Conservation (phyloP, 2,797 vertebrate genomes). For the Eulemur albifrons region DNA sequence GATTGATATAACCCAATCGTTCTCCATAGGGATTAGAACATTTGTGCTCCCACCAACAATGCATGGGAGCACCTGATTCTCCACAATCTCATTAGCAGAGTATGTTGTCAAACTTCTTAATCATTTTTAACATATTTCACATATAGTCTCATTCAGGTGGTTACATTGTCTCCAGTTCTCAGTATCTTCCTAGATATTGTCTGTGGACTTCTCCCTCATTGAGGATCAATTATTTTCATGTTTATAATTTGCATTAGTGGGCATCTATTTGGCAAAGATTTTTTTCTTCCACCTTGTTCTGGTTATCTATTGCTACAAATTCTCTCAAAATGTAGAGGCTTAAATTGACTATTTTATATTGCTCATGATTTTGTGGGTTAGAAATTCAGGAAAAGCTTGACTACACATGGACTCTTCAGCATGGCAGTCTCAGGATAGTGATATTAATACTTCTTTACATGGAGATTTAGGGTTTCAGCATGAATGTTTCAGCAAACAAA, state of each 20-base stretch:
- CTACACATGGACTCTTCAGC: background rate
- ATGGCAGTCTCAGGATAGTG: background rate
- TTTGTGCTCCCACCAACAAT: background rate
- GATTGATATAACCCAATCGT: background rate
- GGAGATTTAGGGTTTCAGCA: background rate
- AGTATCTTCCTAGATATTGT: background rate
- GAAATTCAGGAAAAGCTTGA: constrained; percentile 21
- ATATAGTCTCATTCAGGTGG: background rate
- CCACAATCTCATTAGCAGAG: background rate
- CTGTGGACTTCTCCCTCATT: background rate
- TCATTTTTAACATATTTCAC: background rate
- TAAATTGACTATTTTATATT: background rate
- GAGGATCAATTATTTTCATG: background rate
- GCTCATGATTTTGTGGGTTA: background rate
- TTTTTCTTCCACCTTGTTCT: background rate
- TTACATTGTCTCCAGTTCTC: background rate
- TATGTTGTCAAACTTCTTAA: constrained; percentile 3
- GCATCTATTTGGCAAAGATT: background rate
- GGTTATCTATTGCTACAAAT: constrained; percentile 17
- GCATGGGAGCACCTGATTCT: background rate
- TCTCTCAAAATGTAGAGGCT: background rate
- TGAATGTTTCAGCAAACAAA: background rate
- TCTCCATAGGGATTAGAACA: background rate
- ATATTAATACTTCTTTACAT: background rate
- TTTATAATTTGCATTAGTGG: constrained; percentile 32